These are phyloP conservation scores for Callipepla californica DNA, from an alignment of 2,113 vertebrate genomes.

Conservation along the genomic window DNA sequence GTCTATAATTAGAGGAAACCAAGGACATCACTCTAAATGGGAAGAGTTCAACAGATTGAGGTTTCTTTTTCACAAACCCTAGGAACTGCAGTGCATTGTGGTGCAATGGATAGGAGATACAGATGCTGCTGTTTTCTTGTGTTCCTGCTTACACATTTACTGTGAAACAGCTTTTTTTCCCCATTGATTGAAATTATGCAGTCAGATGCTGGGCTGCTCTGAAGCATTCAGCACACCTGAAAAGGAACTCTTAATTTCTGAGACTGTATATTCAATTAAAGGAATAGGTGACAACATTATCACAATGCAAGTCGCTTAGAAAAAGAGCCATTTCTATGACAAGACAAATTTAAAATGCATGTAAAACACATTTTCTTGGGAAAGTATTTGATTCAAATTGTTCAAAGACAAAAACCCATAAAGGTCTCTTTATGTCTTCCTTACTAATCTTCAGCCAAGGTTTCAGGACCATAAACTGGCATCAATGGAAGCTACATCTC, in stretches of 20 bases:
- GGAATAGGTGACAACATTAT: slow-evolving; percentile 75
- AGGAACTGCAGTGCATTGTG: background rate
- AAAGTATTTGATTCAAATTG: slow-evolving; percentile 40
- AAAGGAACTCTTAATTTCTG: slow-evolving; percentile 65
- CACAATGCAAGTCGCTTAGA: slow-evolving; percentile 70
- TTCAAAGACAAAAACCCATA: slow-evolving; percentile 50
- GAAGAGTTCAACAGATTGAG: background rate
- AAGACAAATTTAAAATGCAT: slow-evolving; percentile 54
- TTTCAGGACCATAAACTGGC: slow-evolving; percentile 62
- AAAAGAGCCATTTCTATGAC: slow-evolving; percentile 65
- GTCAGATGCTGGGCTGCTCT: slow-evolving; percentile 17
- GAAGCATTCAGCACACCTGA: slow-evolving; percentile 33
- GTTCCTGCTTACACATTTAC: slow-evolving; percentile 15
- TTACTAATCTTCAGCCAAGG: slow-evolving; percentile 32
- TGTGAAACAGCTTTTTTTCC: background rate
- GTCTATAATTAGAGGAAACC: background rate
- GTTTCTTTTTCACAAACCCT: background rate
- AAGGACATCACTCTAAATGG: background rate
- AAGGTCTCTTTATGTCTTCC: slow-evolving; percentile 10
- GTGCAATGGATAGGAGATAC: background rate
- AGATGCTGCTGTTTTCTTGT: background rate
- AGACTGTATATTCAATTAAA: slow-evolving; percentile 68
- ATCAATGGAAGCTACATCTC: slow-evolving; percentile 31
- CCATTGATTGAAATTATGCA: background rate
- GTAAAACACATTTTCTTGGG: slow-evolving; percentile 44